Conservation (phyloP, 2,888 invertebrate species). For the Tridacna gigas region DNA sequence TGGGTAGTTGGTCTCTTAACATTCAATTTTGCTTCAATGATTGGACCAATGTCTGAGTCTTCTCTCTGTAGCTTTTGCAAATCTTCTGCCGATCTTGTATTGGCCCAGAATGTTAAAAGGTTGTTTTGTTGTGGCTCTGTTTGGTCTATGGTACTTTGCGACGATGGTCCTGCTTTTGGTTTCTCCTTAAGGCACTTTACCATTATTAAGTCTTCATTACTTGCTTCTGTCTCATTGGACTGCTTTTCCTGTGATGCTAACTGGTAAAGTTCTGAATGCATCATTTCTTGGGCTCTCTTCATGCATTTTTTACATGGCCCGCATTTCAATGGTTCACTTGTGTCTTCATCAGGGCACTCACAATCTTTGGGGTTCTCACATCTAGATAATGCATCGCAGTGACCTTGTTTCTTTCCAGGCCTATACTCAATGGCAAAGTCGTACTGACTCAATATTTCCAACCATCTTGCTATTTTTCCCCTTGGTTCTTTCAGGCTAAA, state of each 20-base stretch:
- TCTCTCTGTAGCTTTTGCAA: neutral
- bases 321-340: conserved; percentile 35
- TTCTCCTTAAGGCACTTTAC: neutral
- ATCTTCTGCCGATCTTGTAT: neutral
- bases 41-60: neutral
- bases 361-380: conserved; percentile 33
- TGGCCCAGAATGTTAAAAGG: neutral
- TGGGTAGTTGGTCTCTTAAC: neutral
- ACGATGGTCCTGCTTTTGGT: neutral
- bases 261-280: neutral
- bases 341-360: conserved; percentile 24
- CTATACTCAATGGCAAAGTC: conserved; percentile 40
- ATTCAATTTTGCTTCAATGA: neutral
- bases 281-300: conserved; percentile 32
- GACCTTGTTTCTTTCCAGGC: conserved; percentile 33
- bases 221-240: too few relatives aligned
- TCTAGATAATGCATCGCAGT: conserved; percentile 37
- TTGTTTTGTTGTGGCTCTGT: too few relatives aligned
- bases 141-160: too few relatives aligned
- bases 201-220: neutral
- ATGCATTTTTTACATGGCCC: conserved; percentile 31
- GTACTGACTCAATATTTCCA: conserved; percentile 29
- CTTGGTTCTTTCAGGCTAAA: conserved; percentile 36
- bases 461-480: conserved; percentile 35
- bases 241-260: too few relatives aligned